Percentiles rank a stretch among this genome's conserved stretches.
These are phyloP conservation scores for Athrips mouffetella DNA, from an alignment of 2,888 invertebrate genomes.

Conservation along the genomic window DNA sequence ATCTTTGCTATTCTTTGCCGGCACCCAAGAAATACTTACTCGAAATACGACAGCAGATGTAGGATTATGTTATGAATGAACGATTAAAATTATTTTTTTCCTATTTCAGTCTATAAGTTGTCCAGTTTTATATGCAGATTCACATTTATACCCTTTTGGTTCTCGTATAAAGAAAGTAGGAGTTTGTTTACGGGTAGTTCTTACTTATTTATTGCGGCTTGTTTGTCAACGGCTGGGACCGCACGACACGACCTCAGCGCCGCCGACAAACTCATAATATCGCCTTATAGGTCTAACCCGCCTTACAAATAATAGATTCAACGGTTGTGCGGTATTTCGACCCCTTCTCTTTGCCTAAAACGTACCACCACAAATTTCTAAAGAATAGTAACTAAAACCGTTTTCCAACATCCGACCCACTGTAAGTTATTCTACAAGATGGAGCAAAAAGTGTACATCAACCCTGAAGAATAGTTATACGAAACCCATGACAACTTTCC, in stretches of 20 bases:
- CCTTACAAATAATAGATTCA: conserved; percentile 4
- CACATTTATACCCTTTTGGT: too few species aligned
- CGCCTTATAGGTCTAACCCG: background rate
- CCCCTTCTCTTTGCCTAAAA: background rate
- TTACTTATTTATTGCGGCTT: conserved; percentile 2
- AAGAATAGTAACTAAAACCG: background rate
- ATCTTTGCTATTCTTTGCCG: too few species aligned
- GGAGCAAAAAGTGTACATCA: too few species aligned
- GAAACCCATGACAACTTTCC: too few species aligned
- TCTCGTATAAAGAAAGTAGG: background rate
- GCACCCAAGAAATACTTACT: too few species aligned
- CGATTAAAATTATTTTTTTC: too few species aligned
- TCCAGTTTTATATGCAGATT: too few species aligned
- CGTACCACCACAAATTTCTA: background rate
- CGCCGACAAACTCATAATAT: conserved; percentile 5
- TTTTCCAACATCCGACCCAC: conserved; percentile 1
- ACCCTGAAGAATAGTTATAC: too few species aligned
- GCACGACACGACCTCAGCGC: background rate
- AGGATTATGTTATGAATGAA: too few species aligned
- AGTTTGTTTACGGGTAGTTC: background rate
- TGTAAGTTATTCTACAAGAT: too few species aligned
- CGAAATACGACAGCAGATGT: too few species aligned
- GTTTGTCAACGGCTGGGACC: background rate
- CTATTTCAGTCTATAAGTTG: too few species aligned
- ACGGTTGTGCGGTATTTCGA: background rate